phyloP scores from a whole-genome alignment of 2,888 invertebrate species.

The Pycnomerus fuliginosus region DNA sequence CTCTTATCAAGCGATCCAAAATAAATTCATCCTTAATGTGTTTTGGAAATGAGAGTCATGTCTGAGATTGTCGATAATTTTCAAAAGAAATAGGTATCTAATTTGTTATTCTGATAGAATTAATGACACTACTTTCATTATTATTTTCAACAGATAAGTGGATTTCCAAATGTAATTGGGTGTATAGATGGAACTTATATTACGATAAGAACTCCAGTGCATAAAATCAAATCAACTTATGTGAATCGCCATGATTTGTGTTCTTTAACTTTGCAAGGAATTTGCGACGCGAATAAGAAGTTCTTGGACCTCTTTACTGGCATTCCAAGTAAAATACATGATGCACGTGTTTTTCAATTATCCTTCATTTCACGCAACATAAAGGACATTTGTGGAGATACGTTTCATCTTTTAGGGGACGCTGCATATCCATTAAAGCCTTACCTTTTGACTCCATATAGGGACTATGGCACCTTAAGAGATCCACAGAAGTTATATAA shows the following conservation, averaged over 20 bases:
- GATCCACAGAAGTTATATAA: slow-evolving; percentile 34
- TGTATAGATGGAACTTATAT: slow-evolving; percentile 32
- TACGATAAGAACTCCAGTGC: slow-evolving; percentile 19
- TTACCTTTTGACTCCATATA: slow-evolving; percentile 35
- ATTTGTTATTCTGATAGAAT: too few species aligned
- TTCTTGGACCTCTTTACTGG: slow-evolving; percentile 40
- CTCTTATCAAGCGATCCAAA: too few species aligned
- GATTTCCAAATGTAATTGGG: slow-evolving; percentile 27
- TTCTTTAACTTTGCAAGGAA: slow-evolving; percentile 37
- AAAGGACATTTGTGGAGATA: slow-evolving; percentile 24
- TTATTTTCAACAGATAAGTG: slow-evolving; percentile 14
- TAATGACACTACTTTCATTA: too few species aligned
- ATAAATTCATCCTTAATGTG: too few species aligned
- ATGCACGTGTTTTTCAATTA: slow-evolving; percentile 32
- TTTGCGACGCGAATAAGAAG: slow-evolving; percentile 34
- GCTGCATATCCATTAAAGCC: slow-evolving; percentile 34
- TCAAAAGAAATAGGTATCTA: too few species aligned
- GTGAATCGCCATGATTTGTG: slow-evolving; percentile 37
- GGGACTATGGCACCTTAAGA: slow-evolving; percentile 35
- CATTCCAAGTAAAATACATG: slow-evolving; percentile 38
- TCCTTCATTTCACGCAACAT: slow-evolving; percentile 27
- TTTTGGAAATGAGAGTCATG: too few species aligned
- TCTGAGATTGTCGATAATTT: too few species aligned
- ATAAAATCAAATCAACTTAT: slow-evolving; percentile 41
- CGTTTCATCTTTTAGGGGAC: slow-evolving; percentile 37